Base-by-base conservation (phyloP, 2,797 vertebrate genomes). In the Arvicola amphibius region DNA sequence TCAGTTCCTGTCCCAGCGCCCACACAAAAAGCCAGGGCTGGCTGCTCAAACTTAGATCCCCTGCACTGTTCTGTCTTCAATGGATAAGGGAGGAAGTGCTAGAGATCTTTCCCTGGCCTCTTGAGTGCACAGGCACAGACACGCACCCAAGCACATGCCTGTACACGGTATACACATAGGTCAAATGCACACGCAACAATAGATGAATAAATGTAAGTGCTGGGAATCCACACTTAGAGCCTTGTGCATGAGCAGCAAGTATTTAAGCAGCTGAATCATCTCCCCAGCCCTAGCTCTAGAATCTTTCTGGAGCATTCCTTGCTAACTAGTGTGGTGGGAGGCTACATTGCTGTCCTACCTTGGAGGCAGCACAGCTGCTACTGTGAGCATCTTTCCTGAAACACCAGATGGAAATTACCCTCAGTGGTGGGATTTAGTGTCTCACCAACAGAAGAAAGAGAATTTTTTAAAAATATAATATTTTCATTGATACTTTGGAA, bases 261-360 rank as follows among this genome's bases (percentile, higher is more conserved):
- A 40, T 71, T 73, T 56, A 37, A 73, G 14, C 9, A 53, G 40
- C 25, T 56, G 67, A 73, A 25, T 5, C n/a, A 56, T 37, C 34
- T 40, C 25, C 65, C 16, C 9, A 56, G 85, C n/a, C n/a, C 21
- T 65, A 95, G 21, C 34, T 95, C 23, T 67, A 43, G 2, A 40
- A 2, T 79, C 27, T 53, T 96, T 83, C 78, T 59, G 53, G 81
- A 90, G 34, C 6, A 48, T 91, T 25, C 14, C 56, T 5, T 88
- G 94, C 85, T 94, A 10, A 96, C 95, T 53, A 83, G 27, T 67
- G 92, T 65, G 73, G 29, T 9, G 76, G 17, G 43, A 80, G 76
- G 11, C 10, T 13, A 0, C 6, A 10, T 65, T 88, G 81, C 40
- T 25, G 14, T 81, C 69, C 53, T 92, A 7, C 23, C 48, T 83